Conservation (phyloP, 1,140 invertebrate genomes). For the Oscheius sp. region DNA sequence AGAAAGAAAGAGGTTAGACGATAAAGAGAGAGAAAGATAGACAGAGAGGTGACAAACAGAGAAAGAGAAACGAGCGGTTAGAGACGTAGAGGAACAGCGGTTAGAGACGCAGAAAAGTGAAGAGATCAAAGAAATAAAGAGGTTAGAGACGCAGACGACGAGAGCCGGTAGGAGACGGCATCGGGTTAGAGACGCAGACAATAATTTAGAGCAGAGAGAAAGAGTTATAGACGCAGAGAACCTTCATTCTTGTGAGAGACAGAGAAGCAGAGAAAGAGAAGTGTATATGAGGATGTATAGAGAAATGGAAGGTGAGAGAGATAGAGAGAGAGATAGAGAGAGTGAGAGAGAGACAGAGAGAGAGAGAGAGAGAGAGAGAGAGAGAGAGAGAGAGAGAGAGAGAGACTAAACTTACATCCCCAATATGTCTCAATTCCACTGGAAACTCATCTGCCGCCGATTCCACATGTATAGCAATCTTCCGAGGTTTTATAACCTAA, state of each 20-base stretch:
- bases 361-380: background rate
- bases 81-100: background rate
- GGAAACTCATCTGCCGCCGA: background rate
- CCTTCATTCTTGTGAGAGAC: too few relatives aligned
- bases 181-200: background rate
- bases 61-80: background rate
- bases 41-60: too few relatives aligned
- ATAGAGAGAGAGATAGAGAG: background rate
- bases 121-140: background rate
- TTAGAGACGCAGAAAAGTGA: background rate
- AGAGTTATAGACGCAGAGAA: too few relatives aligned
- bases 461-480: too few relatives aligned
- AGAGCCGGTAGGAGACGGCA: background rate
- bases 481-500: too few relatives aligned
- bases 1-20: too few relatives aligned
- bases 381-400: background rate
- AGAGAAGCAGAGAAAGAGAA: too few relatives aligned
- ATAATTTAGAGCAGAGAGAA: background rate
- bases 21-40: too few relatives aligned
- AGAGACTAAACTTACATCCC: background rate
- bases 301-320: too few relatives aligned
- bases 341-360: background rate
- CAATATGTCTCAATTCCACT: too few relatives aligned
- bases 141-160: background rate
- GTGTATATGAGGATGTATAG: too few relatives aligned